Conservation (phyloP, 2,113 vertebrate species). For the Scolopax mira region DNA sequence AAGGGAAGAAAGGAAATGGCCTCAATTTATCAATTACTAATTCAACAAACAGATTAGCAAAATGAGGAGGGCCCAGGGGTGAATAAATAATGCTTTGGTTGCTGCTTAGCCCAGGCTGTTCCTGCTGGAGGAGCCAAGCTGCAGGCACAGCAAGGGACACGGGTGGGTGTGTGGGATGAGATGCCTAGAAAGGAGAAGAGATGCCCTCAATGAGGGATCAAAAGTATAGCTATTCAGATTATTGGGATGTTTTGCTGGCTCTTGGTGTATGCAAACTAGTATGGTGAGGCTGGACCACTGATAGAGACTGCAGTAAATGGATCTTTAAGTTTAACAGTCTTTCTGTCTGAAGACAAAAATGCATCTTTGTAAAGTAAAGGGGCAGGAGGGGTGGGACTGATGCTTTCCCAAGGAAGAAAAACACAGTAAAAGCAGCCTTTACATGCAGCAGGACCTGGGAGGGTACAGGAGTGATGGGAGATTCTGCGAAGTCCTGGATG, state of each 20-base stretch:
- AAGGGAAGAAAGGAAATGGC: neutral
- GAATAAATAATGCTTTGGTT: neutral
- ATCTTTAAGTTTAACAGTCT: neutral
- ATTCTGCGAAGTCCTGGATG: neutral
- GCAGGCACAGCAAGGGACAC: neutral
- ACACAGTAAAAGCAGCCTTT: neutral
- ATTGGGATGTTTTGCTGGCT: neutral
- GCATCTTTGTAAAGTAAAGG: neutral
- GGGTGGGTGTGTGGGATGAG: neutral
- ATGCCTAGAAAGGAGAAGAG: neutral
- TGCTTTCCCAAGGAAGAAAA: neutral
- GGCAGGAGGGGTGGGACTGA: neutral
- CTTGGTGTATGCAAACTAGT: fast-evolving
- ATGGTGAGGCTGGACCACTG: neutral
- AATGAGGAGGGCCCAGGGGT: neutral
- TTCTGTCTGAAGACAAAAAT: neutral
- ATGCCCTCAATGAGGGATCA: neutral
- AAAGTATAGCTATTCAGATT: neutral
- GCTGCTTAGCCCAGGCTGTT: neutral
- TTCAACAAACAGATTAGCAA: neutral
- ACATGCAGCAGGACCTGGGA: neutral
- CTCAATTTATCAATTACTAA: neutral
- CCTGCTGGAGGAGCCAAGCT: neutral
- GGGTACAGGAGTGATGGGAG: neutral
- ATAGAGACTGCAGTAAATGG: neutral